These are phyloP conservation scores for Aphrocallistes beatrix DNA, from an alignment of 37 sponge, comb jelly and placozoan species.

Conservation along the genomic window DNA sequence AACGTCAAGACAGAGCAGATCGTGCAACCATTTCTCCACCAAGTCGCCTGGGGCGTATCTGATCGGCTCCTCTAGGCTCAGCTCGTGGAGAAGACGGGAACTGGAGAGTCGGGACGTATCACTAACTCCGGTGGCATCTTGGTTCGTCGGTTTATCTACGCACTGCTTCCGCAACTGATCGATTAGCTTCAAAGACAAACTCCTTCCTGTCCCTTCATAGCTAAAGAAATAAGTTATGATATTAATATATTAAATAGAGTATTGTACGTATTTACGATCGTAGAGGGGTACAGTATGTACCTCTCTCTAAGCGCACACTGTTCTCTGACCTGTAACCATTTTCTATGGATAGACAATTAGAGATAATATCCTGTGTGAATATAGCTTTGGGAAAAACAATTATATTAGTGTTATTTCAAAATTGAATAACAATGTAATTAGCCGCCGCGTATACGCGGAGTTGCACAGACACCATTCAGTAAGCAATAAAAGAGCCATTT, in stretches of 20 bases:
- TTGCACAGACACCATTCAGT: no score
- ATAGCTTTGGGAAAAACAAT: neutral
- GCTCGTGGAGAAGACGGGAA: slow-evolving; percentile 44
- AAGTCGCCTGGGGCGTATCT: slow-evolving; percentile 65
- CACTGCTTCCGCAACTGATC: slow-evolving; percentile 56
- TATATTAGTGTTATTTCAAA: neutral
- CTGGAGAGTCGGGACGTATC: neutral
- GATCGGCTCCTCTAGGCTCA: slow-evolving; percentile 74
- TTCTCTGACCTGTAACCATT: no score
- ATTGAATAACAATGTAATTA: neutral
- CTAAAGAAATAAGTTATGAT: slow-evolving; percentile 27
- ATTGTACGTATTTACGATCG: no score
- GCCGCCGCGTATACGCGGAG: neutral
- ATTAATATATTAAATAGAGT: no score
- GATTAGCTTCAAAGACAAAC: slow-evolving; percentile 85
- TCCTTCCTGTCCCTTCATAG: slow-evolving; percentile 91
- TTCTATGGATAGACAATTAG: no score
- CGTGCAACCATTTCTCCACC: slow-evolving; percentile 85
- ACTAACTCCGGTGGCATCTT: neutral
- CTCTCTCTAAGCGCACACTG: no score
- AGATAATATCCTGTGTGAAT: neutral
- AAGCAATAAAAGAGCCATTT: no score
- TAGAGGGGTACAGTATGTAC: no score
- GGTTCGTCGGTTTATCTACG: no score
- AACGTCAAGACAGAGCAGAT: slow-evolving; percentile 78